phyloP scores from a whole-genome alignment of 2,797 vertebrate species.

The Uromys caudimaculatus region DNA sequence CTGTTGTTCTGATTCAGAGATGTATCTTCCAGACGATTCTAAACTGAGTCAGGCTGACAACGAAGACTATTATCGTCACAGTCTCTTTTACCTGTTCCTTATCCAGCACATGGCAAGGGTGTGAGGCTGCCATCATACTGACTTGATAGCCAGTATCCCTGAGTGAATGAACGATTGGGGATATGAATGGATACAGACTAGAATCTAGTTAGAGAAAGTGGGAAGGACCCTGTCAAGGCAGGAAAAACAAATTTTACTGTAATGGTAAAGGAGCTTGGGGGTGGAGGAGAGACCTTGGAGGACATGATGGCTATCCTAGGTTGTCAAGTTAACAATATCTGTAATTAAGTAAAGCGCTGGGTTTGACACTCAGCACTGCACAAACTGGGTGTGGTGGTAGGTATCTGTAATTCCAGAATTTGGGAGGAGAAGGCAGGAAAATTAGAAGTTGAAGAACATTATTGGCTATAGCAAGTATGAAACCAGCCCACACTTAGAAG shows the following conservation, averaged over 20 bases:
- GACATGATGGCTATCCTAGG: not conserved
- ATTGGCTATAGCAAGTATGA: not conserved
- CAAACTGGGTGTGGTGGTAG: not conserved
- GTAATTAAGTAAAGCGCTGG: not conserved
- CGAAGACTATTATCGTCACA: not conserved
- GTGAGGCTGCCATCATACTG: not conserved
- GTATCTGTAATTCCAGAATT: not conserved
- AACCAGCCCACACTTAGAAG: not conserved
- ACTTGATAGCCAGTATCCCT: not conserved
- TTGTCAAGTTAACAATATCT: not conserved
- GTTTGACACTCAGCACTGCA: not conserved
- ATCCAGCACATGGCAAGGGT: not conserved
- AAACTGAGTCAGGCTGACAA: not conserved
- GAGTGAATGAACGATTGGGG: not conserved
- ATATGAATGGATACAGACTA: not conserved
- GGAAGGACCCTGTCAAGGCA: not conserved
- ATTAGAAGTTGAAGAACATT: not conserved
- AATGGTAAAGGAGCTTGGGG: not conserved
- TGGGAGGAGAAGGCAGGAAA: not conserved
- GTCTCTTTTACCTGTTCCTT: not conserved
- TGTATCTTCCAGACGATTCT: not conserved
- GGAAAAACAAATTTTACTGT: not conserved
- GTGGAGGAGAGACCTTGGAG: not conserved
- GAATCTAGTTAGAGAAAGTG: not conserved
- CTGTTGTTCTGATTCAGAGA: not conserved